Evolutionary conservation across 2,888 invertebrate genomes (phyloP), one percentile per base, ranked within the genome.

Genomic region (Blastobasis adustella): DNA sequence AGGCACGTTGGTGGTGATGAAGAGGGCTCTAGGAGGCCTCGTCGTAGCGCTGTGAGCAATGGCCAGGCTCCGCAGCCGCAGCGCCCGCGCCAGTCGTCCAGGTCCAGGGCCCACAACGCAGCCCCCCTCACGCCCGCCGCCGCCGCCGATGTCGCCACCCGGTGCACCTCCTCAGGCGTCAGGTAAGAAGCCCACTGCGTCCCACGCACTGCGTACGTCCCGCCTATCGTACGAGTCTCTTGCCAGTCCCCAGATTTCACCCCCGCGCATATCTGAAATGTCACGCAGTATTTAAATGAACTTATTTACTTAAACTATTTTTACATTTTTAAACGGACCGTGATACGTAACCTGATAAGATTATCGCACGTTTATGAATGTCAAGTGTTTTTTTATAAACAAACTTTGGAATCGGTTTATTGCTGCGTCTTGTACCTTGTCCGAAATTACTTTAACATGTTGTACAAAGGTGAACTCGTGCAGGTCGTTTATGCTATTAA

Each of bases 121-220:
- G 92, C 94, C 6, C 95, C 95, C 3, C 93, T 92, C 37, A 93
- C 79, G 0, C 90, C 90, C 40, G 91, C 72, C 7, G 82, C 79
- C 54, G 91, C 89, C 0, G 92, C 85, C 56, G 91, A 88, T 48
- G 90, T 86, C 0, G 92, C 89, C 62, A 93, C 92, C 49, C 91
- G 80, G 50, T 90, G 87, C 45, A 93, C 90, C 53, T 93, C 93
- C 4, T 80, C 78, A 0, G 91, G 90, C 58, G 93, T 93, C 66
- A 95, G 92, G 69, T 94, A 95, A 0, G 94, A 93, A 0, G 94
- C 93, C 95, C 95, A 96, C 70, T 95, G 95, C 53, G 91, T 90
- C 0, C 91, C 92, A 43, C 85, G 89, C 55, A 92, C 91, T 0
- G 94, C 93, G 71, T 92, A 95, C 0, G 95, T 94, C 1, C 95